These are phyloP conservation scores for Hippocampus barbouri DNA, from an alignment of 2,113 vertebrate species.

Conservation along the genomic window DNA sequence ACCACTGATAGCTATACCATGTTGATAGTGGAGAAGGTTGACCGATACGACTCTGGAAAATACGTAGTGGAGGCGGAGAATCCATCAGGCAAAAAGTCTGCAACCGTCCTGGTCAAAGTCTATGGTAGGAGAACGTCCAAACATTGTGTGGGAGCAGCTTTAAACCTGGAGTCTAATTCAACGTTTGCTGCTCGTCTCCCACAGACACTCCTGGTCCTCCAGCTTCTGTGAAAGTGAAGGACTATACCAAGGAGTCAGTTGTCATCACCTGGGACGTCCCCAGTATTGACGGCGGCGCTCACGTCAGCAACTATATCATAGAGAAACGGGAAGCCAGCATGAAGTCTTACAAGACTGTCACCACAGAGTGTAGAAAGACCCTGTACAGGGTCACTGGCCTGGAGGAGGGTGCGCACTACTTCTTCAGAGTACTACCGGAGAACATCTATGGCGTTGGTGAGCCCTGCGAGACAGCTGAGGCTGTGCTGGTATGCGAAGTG, in stretches of 20 bases:
- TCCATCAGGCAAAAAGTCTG: slow-evolving; percentile 92
- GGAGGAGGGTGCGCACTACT: slow-evolving; percentile 87
- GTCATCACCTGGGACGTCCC: slow-evolving; percentile 97
- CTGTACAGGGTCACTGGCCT: slow-evolving; percentile 86
- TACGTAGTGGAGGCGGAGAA: slow-evolving; percentile 95
- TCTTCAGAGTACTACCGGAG: slow-evolving; percentile 95
- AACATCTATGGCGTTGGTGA: slow-evolving; percentile 97
- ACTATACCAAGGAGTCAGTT: slow-evolving; percentile 92
- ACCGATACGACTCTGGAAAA: slow-evolving; percentile 95
- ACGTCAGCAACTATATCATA: slow-evolving; percentile 92
- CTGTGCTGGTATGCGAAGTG: slow-evolving; percentile 89
- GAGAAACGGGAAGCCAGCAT: slow-evolving; percentile 95
- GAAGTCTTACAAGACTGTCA: slow-evolving; percentile 97
- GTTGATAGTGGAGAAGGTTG: slow-evolving; percentile 89
- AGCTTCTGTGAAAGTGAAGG: slow-evolving; percentile 86
- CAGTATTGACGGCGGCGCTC: slow-evolving; percentile 88
- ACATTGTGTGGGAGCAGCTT: neutral
- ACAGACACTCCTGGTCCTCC: slow-evolving; percentile 95
- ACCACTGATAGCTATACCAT: slow-evolving; percentile 86
- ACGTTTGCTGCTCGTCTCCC: neutral
- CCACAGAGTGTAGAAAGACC: slow-evolving; percentile 93
- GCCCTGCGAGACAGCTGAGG: slow-evolving; percentile 86
- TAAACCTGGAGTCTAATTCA: neutral
- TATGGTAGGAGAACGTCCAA: slow-evolving; percentile 75
- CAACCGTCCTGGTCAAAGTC: slow-evolving; percentile 89